These are phyloP conservation scores for Battus philenor DNA, from an alignment of 1,140 invertebrate genomes.

Conservation along the genomic window DNA sequence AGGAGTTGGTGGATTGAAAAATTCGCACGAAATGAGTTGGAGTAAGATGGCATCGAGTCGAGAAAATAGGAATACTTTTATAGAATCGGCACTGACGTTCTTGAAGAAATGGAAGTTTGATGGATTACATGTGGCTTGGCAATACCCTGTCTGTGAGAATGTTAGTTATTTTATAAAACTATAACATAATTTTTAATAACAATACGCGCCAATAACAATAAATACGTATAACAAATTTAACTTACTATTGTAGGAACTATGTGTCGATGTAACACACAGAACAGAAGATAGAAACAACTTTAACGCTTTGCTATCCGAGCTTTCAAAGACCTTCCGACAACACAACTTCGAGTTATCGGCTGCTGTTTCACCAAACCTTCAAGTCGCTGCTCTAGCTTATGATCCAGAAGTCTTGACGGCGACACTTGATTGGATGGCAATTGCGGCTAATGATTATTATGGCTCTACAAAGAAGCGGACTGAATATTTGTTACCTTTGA, in stretches of 20 bases:
- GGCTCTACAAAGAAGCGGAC: conserved; percentile 91
- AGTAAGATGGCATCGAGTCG: conserved; percentile 78
- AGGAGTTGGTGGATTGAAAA: conserved; percentile 84
- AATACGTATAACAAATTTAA: too few species aligned
- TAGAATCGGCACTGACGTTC: conserved; percentile 79
- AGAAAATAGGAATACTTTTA: conserved; percentile 77
- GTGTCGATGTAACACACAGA: conserved; percentile 21
- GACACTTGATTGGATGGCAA: conserved; percentile 87
- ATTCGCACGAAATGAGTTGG: conserved; percentile 82
- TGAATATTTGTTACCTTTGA: conserved; percentile 89
- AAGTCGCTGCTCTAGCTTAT: conserved; percentile 88
- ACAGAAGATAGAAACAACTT: conserved; percentile 86
- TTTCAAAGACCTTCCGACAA: conserved; percentile 82
- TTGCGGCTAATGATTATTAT: conserved; percentile 93
- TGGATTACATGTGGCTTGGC: conserved; percentile 85
- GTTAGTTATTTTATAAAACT: conserved; percentile 54
- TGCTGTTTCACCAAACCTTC: conserved; percentile 90
- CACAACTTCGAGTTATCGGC: conserved; percentile 85
- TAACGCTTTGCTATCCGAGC: conserved; percentile 81
- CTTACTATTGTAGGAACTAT: conserved; percentile 42
- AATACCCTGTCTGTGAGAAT: conserved; percentile 85
- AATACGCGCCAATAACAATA: too few species aligned
- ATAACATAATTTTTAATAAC: too few species aligned
- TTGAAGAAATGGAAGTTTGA: conserved; percentile 82
- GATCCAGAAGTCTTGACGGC: conserved; percentile 82